These are phyloP conservation scores for Pimpla rufipes DNA, from an alignment of 2,888 invertebrate species.

Conservation along the genomic window DNA sequence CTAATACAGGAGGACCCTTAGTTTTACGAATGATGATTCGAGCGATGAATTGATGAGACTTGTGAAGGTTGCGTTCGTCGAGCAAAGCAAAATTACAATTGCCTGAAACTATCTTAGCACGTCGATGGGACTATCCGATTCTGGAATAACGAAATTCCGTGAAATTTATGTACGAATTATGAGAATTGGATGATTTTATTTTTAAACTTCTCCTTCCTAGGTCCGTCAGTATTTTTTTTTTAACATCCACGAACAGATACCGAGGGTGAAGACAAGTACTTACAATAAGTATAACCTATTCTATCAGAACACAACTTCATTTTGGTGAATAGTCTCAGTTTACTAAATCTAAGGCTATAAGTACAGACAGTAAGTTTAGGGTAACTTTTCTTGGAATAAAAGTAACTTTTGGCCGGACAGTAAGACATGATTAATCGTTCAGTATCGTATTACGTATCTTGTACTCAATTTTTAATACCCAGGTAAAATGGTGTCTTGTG, in stretches of 20 bases:
- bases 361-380: constrained; percentile 39
- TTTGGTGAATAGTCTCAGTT: constrained; percentile 83
- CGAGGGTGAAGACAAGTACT: constrained; percentile 68
- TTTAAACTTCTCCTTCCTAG: constrained; percentile 2
- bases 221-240: background rate
- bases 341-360: constrained; percentile 72
- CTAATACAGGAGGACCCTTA: background rate
- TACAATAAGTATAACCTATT: constrained; percentile 76
- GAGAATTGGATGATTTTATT: background rate
- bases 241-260: background rate
- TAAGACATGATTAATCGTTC: constrained; percentile 31
- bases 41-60: background rate
- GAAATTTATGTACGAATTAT: background rate
- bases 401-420: constrained; percentile 38
- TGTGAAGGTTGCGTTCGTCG: constrained; percentile 3
- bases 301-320: constrained; percentile 83
- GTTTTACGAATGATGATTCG: constrained; percentile 6
- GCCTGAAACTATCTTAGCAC: background rate
- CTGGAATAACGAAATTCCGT: background rate
- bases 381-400: constrained; percentile 13
- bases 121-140: constrained; percentile 1
- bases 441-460: background rate
- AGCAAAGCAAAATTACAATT: constrained; percentile 14
- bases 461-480: constrained; percentile 17
- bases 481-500: background rate